These are phyloP conservation scores for Zalophus californianus DNA, from an alignment of 2,797 vertebrate genomes.

Conservation along the genomic window DNA sequence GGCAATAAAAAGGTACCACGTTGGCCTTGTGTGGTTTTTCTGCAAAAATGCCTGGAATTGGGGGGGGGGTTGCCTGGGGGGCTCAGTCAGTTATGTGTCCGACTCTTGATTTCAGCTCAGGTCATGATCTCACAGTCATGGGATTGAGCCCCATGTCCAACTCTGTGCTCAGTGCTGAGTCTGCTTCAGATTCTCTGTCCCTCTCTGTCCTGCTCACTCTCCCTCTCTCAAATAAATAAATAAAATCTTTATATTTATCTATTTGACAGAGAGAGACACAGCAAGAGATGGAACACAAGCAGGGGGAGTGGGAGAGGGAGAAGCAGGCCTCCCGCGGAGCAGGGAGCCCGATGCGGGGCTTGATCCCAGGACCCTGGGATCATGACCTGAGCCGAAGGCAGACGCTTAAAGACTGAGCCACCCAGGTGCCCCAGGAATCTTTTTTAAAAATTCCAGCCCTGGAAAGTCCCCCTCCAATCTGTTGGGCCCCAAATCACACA, in stretches of 20 bases:
- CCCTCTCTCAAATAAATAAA: neutral
- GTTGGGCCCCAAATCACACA: rapidly evolving
- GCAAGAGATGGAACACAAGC: too few relatives aligned
- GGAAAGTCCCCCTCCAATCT: too few relatives aligned
- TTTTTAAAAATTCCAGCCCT: neutral
- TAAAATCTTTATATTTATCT: neutral
- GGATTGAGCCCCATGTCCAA: neutral
- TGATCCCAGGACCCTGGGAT: too few relatives aligned
- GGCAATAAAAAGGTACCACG: rapidly evolving
- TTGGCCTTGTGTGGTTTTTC: rapidly evolving
- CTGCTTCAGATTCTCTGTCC: neutral
- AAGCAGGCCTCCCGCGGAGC: too few relatives aligned
- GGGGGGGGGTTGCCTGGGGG: neutral
- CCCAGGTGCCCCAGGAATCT: too few relatives aligned
- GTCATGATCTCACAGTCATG: neutral
- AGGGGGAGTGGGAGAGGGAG: too few relatives aligned
- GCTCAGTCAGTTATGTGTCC: neutral
- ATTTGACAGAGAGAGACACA: too few relatives aligned
- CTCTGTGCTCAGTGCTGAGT: neutral
- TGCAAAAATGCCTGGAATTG: neutral
- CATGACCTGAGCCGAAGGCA: too few relatives aligned
- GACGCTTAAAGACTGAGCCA: too few relatives aligned
- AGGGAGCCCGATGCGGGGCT: too few relatives aligned
- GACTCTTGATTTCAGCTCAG: neutral
- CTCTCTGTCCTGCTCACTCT: neutral